Base-by-base conservation (phyloP, 2,888 invertebrate genomes). In the Chironomus tentans region DNA sequence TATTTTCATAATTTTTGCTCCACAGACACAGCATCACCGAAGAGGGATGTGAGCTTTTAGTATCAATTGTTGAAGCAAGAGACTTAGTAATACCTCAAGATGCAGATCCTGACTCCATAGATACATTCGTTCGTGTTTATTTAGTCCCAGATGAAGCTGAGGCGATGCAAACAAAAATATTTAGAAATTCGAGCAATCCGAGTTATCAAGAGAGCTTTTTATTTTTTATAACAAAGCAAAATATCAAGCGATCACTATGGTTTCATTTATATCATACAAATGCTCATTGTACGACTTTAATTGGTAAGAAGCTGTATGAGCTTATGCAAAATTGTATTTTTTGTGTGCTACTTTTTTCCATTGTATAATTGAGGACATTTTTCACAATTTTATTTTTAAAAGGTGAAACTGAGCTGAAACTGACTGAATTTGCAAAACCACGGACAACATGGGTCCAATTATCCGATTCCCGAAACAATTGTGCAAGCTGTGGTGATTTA, bases 381-480 rank as follows among this genome's bases (percentile, higher is more conserved):
- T 3, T 65, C 74, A n/a, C 56, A 5, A n/a, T 50, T 50, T 2
- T 56, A 7, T 56, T 15, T 38, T 10, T 10, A 38, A 38, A 38
- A 79, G 89, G 90, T 2, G 91, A 91, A 81, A 89, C 89, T 6
- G 91, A 91, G 80, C 84, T 92, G 78, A 87, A 89, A 79, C 83
- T 92, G 48, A 86, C 87, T 12, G 89, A 89, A 81, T 85, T 91
- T 77, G 87, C 90, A 69, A 88, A 89, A 50, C 90, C 92, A 0
- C 88, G 90, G 69, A 91, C 91, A 72, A 91, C 91, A n/a, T 93
- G 92, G 92, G 87, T 93, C 77, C 89, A 91, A 1, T 85, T 93
- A 2, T 87, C 90, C 0, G 92, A 92, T 80, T 89, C 91, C 7
- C 89, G 90, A 76, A 82, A 82, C 87, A 88, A 85, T 81, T 87